Base-by-base conservation (phyloP, 2,797 vertebrate species). In the Xyrichtys novacula region DNA sequence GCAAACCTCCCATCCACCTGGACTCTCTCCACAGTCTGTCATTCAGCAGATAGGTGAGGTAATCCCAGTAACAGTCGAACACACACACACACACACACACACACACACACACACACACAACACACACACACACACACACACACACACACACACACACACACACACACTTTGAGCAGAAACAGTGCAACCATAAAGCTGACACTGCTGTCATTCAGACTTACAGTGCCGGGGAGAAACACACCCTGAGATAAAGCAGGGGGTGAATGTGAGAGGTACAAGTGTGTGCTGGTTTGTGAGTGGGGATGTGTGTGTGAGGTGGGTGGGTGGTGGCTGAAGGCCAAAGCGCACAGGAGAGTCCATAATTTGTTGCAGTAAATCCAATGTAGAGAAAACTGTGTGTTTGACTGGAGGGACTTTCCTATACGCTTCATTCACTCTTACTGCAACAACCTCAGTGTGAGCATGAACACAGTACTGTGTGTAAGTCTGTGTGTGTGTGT, bases 181-280 rank as follows among this genome's bases (percentile, higher is more conserved):
- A 74, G 60, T 50, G 36, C 15, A 34, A 75, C 58, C 76, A 64
- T 80, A 83, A 78, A 78, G 53, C 69, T 75, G 67, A 78, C 67
- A 69, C 60, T 38, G 69, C 63, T 78, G 74, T 80, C 78, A 77
- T 70, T 83, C 74, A 74, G 73, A 76, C 71, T 80, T 77, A 81
- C 49, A 43, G 71, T 38, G 48, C 46, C 47, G 54, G 46, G 36
- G 46, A 80, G 62, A 62, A 78, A 71, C 83, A 78, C 65, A 57
- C 26, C 47, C 29, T 16, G 36, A 71, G 57, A 83, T 68, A 53
- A 68, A 67, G 43, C 22, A 52, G 46, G 60, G 40, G 43, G 29
- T 74, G 53, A 71, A 50, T 68, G 39, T 32, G 44, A 49, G 14
- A 22, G 22, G 36, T 55, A 66, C 49, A 17, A 38, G 15, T 54